Evolutionary conservation across 2,888 invertebrate genomes (phyloP).

Genomic region (Cabera pusaria): DNA sequence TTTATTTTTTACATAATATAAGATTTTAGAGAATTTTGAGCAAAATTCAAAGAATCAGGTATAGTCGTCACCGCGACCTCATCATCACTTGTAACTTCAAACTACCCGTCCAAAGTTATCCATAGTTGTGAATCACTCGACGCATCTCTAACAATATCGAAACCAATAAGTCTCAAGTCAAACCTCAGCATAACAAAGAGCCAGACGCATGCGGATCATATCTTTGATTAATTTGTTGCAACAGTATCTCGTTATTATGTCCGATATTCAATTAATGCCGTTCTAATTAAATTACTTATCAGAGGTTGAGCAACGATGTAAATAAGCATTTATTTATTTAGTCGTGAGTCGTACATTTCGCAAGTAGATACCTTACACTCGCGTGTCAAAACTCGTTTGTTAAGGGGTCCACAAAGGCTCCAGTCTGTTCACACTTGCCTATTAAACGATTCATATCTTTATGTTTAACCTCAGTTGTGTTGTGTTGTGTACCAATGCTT

Average conservation of each 20-base stretch:
- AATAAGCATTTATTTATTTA: conserved; percentile 72
- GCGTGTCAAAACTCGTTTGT: conserved; percentile 78
- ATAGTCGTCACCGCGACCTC: too few species aligned
- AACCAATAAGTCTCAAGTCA: conserved; percentile 47
- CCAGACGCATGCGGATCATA: conserved; percentile 52
- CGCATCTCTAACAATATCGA: conserved; percentile 27
- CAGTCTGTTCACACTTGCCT: conserved; percentile 73
- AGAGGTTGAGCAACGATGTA: conserved; percentile 62
- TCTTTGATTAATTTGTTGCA: conserved; percentile 62
- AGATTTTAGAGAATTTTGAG: too few species aligned
- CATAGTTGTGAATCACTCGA: not conserved
- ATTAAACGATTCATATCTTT: conserved; percentile 73
- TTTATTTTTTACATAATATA: too few species aligned
- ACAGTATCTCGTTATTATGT: conserved; percentile 56
- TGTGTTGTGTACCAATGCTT: conserved; percentile 47
- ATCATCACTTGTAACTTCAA: too few species aligned
- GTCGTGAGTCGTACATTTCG: conserved; percentile 69
- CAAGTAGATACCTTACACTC: conserved; percentile 51
- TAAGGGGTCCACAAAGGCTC: conserved; percentile 68
- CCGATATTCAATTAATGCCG: conserved; percentile 67
- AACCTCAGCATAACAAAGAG: conserved; percentile 43
- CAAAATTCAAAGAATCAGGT: too few species aligned
- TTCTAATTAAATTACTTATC: conserved; percentile 75
- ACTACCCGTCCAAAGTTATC: too few species aligned
- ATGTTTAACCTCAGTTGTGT: conserved; percentile 63